Conservation (phyloP, 2,113 vertebrate species). For the Syngnathus scovelli region DNA sequence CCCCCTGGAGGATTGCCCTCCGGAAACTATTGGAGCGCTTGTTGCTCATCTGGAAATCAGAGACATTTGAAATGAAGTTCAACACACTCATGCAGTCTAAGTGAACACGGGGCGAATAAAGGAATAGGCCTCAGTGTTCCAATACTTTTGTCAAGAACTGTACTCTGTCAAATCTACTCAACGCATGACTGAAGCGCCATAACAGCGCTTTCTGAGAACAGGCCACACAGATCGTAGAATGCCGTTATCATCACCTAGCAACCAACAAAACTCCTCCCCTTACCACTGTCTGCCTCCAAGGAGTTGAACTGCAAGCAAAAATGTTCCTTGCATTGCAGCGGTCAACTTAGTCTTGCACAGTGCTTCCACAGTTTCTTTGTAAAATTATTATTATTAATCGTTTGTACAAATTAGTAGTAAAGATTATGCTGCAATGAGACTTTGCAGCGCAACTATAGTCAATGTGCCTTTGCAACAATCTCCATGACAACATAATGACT, state of each 20-base stretch:
- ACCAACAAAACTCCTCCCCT: conserved; percentile 44
- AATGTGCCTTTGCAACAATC: conserved; percentile 19
- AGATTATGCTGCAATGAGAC: not conserved
- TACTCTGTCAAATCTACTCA: not conserved
- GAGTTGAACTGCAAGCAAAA: conserved; percentile 14
- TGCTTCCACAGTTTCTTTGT: not conserved
- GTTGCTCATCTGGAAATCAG: conserved; percentile 83
- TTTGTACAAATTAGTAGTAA: not conserved
- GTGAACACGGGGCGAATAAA: not conserved
- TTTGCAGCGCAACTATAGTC: not conserved
- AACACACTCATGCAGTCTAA: not conserved
- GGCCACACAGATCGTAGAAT: conserved; percentile 41
- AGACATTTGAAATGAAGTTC: not conserved
- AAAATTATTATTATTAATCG: not conserved
- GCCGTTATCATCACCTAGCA: conserved; percentile 55
- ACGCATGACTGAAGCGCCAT: conserved; percentile 1
- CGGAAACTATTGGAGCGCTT: conserved; percentile 96
- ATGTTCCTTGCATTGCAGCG: not conserved
- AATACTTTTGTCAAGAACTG: not conserved
- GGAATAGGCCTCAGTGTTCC: not conserved
- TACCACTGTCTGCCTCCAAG: conserved; percentile 9
- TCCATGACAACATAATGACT: conserved; percentile 16
- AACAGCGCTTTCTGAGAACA: not conserved
- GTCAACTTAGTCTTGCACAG: not conserved
- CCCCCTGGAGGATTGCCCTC: conserved; percentile 90